Evolutionary conservation across 2,888 invertebrate species (phyloP).

Genomic region (Philopedon plagiatum): DNA sequence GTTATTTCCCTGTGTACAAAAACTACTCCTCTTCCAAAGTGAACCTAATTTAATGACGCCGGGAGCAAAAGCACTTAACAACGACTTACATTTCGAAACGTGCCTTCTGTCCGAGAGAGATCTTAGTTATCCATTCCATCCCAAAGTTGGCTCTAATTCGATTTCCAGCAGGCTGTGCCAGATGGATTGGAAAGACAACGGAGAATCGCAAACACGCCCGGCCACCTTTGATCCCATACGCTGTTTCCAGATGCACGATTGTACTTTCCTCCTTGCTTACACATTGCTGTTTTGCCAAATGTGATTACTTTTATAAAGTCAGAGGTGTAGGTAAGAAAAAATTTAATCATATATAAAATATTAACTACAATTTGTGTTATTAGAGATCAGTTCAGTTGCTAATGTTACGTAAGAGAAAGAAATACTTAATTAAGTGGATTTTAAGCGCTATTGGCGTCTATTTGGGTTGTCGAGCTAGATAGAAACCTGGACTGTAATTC

Average conservation of each 20-base stretch:
- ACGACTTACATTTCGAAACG: constrained; percentile 42
- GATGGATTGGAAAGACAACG: constrained; percentile 66
- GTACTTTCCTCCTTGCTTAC: constrained; percentile 9
- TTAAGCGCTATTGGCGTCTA: too few relatives aligned
- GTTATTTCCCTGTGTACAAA: not conserved
- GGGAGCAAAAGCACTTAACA: constrained; percentile 42
- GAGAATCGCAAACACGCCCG: constrained; percentile 58
- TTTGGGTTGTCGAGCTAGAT: too few relatives aligned
- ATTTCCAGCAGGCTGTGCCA: constrained; percentile 64
- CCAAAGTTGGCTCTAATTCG: constrained; percentile 61
- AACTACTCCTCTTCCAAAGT: not conserved
- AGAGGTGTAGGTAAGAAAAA: not conserved
- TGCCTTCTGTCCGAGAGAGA: constrained; percentile 54
- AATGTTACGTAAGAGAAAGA: too few relatives aligned
- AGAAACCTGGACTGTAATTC: too few relatives aligned
- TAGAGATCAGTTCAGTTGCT: too few relatives aligned
- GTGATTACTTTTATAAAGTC: constrained; percentile 6
- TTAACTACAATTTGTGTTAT: too few relatives aligned
- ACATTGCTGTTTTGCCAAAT: constrained; percentile 9
- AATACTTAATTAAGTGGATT: too few relatives aligned
- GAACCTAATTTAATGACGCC: constrained; percentile 36
- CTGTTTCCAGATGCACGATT: constrained; percentile 13
- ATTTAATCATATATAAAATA: too few relatives aligned
- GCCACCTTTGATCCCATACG: constrained; percentile 53
- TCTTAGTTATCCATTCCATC: constrained; percentile 59